phyloP scores from a whole-genome alignment of 2,113 vertebrate species.

The Indri indri region DNA sequence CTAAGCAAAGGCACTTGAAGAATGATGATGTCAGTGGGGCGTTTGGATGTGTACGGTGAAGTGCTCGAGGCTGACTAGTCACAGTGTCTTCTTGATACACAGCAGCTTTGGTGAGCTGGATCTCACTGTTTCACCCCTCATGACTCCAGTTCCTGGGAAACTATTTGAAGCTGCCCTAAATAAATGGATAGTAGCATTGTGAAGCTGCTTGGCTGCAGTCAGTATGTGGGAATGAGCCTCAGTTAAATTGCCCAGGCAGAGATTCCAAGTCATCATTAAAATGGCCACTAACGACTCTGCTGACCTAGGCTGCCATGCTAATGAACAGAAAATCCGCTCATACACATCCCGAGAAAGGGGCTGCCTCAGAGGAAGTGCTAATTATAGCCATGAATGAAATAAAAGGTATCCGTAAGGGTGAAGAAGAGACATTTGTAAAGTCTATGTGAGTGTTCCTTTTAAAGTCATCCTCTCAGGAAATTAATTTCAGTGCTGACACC shows the following conservation, averaged over 20 bases:
- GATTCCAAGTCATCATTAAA: not conserved
- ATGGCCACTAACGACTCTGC: not conserved
- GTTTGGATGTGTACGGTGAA: not conserved
- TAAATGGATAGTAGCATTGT: not conserved
- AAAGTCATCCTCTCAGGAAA: constrained; percentile 80
- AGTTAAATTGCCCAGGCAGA: not conserved
- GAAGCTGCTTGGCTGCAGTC: not conserved
- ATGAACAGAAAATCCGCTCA: not conserved
- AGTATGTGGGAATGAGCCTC: not conserved
- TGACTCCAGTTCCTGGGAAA: not conserved
- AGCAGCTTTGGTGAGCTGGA: not conserved
- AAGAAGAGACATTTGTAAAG: constrained; percentile 40
- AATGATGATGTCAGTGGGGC: accelerated
- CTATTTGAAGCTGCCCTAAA: not conserved
- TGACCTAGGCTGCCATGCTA: not conserved
- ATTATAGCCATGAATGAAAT: constrained; percentile 53
- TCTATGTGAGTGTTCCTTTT: constrained; percentile 61
- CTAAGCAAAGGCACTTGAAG: not conserved
- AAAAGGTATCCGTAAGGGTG: not conserved
- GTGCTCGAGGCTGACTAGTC: not conserved
- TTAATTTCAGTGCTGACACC: constrained; percentile 78
- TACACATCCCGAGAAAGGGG: not conserved
- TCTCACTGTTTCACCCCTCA: not conserved
- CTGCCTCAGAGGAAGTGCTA: not conserved
- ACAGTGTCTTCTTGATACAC: not conserved